Evolutionary conservation across 1,140 invertebrate species (phyloP).

Genomic region (Drosophila sp.): DNA sequence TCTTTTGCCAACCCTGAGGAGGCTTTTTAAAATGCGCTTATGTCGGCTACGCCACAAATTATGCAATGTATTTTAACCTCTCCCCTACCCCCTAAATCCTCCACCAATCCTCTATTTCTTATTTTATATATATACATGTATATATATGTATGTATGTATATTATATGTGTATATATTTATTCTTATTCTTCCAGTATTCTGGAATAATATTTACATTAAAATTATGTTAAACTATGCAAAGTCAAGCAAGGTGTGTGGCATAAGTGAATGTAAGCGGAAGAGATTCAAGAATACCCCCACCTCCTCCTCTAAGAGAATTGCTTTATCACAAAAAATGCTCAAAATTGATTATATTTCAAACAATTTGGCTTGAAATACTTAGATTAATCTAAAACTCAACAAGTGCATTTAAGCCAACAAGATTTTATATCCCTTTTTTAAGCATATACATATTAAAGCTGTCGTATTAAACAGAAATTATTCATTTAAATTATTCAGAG

Average conservation of each 20-base stretch:
- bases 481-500: too few relatives aligned
- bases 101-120: slow-evolving; percentile 8
- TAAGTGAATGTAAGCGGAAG: slow-evolving; percentile 8
- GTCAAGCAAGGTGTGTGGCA: slow-evolving; percentile 8
- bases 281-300: background rate
- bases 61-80: slow-evolving; percentile 55
- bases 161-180: background rate
- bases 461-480: too few relatives aligned
- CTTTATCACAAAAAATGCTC: background rate
- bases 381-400: background rate
- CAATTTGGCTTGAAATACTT: background rate
- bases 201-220: slow-evolving; percentile 33
- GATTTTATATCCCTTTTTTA: too few relatives aligned
- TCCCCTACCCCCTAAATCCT: background rate
- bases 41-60: slow-evolving; percentile 49
- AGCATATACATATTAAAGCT: too few relatives aligned
- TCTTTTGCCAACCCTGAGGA: slow-evolving; percentile 32
- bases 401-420: background rate
- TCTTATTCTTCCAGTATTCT: slow-evolving; percentile 26
- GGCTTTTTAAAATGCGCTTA: slow-evolving; percentile 61
- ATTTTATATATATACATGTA: background rate
- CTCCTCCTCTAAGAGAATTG: background rate
- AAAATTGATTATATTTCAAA: slow-evolving; percentile 3
- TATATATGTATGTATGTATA: slow-evolving; percentile 19
- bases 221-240: slow-evolving; percentile 20